phyloP scores from a whole-genome alignment of 2,888 invertebrate species.

The Drosophila acutilabella region DNA sequence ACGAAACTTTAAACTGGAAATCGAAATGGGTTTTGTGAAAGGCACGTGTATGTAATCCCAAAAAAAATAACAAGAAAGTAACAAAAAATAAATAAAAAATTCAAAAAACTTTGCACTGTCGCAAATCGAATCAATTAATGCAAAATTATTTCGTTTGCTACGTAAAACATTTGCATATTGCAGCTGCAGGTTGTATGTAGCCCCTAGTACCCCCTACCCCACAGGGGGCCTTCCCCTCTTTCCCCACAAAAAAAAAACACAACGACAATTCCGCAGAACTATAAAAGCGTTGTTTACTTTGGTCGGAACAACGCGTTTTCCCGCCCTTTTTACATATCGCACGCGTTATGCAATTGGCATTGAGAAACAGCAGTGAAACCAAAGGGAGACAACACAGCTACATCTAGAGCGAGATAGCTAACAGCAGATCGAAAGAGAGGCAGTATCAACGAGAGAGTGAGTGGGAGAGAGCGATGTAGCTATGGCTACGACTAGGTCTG shows the following conservation, averaged over 20 bases:
- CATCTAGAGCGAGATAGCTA: conserved; percentile 3
- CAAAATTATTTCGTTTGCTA: conserved; percentile 65
- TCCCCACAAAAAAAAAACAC: not conserved
- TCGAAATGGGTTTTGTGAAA: conserved; percentile 19
- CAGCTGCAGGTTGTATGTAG: conserved; percentile 56
- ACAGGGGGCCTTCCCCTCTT: not conserved
- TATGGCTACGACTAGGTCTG: conserved; percentile 44
- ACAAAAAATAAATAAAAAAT: too few species aligned
- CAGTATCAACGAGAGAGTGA: not conserved
- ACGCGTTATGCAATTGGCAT: conserved; percentile 69
- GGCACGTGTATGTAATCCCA: conserved; percentile 41
- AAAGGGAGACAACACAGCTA: conserved; percentile 18
- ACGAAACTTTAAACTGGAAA: conserved; percentile 28
- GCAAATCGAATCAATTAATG: conserved; percentile 39
- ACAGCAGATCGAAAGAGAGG: not conserved
- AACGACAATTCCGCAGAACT: conserved; percentile 60
- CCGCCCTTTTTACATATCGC: conserved; percentile 69
- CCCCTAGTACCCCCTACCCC: conserved; percentile 2
- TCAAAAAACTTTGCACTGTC: conserved; percentile 33
- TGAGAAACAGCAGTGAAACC: conserved; percentile 36
- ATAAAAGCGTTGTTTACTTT: conserved; percentile 65
- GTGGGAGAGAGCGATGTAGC: conserved; percentile 8
- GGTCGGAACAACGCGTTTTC: conserved; percentile 54
- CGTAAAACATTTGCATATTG: conserved; percentile 75
- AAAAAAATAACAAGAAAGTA: not conserved